Evolutionary conservation across 2,113 vertebrate genomes (phyloP), one percentile per base, ranked within the genome.

Genomic region (Eptesicus fuscus): DNA sequence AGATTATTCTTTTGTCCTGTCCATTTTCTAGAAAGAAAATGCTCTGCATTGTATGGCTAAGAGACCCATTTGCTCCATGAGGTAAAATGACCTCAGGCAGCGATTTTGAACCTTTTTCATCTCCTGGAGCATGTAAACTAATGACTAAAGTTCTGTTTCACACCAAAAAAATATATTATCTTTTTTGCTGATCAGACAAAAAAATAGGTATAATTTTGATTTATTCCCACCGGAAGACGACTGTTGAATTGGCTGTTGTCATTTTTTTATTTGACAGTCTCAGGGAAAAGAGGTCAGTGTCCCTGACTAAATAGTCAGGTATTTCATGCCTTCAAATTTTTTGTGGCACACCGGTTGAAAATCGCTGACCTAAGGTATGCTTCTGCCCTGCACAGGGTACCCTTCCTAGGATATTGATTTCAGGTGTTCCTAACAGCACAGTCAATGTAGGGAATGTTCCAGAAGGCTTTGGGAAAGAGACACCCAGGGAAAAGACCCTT

Each of bases 1-100:
- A 37, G 83, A 96, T 95, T 88, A 95, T 89, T 86, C 76, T 89
- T 94, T 12, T 53, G 63, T 93, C 35, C 51, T 86, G 42, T 47
- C 18, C 82, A 56, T 92, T 94, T 44, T 65, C 8, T 35, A 88
- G 86, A 83, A 73, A 63, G 83, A 94, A 94, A 90, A 61, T 70
- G 28, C 17, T 96, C 83, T 88, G 49, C 32, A 61, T 53, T 85
- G 4, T 65, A 18, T 9, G 70, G 47, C n/a, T 89, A 71, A 56
- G 90, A 92, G 77, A 10, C 16, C 9, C 6, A 1, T 22, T 87
- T 96, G 71, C 79, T 95, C 65, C 67, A 5, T 28, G 90, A 95
- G 40, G 67, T 70, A 6, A 88, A 95, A 94, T 96, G 93, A 91
- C 89, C 87, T 51, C 51, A 44, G 82, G 30, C 9, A 1, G 44